Evolutionary conservation across 2,888 invertebrate genomes (phyloP).

Genomic region (Melipona bicolor): DNA sequence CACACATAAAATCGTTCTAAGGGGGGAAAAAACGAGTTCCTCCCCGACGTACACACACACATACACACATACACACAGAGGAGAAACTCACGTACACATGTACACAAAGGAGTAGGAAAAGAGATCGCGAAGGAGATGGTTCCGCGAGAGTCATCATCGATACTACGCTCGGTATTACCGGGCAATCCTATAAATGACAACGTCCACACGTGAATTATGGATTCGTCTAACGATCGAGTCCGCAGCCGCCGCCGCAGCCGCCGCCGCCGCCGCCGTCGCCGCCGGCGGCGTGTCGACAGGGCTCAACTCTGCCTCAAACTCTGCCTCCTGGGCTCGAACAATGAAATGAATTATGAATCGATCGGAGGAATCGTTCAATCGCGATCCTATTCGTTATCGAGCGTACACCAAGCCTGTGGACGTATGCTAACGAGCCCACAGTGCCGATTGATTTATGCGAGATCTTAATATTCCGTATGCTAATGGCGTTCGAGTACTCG

Average conservation of each 20-base stretch:
- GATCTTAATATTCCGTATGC: slow-evolving; percentile 54
- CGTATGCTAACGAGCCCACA: slow-evolving; percentile 51
- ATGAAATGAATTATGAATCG: slow-evolving; percentile 65
- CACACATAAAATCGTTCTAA: slow-evolving; percentile 49
- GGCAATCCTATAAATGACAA: slow-evolving; percentile 51
- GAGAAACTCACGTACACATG: not conserved
- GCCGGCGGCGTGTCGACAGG: slow-evolving; percentile 18
- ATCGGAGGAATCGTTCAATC: slow-evolving; percentile 50
- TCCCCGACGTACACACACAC: slow-evolving; percentile 7
- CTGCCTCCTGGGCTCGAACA: slow-evolving; percentile 31
- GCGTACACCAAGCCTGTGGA: slow-evolving; percentile 46
- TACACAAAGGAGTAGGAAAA: slow-evolving; percentile 17
- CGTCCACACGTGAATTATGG: slow-evolving; percentile 50
- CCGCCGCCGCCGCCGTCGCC: not conserved
- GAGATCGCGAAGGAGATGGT: slow-evolving; percentile 52
- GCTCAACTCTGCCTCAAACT: slow-evolving; percentile 12
- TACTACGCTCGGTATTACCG: slow-evolving; percentile 20
- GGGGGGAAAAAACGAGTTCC: slow-evolving; percentile 45
- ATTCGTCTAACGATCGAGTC: slow-evolving; percentile 48
- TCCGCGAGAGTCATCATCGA: slow-evolving; percentile 38
- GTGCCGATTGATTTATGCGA: slow-evolving; percentile 44
- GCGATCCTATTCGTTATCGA: slow-evolving; percentile 56
- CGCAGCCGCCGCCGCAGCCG: not conserved
- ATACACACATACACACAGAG: not conserved
- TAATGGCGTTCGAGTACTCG: slow-evolving; percentile 20